Conservation (phyloP, 2,797 vertebrate genomes). For the Lagorchestes hirsutus region DNA sequence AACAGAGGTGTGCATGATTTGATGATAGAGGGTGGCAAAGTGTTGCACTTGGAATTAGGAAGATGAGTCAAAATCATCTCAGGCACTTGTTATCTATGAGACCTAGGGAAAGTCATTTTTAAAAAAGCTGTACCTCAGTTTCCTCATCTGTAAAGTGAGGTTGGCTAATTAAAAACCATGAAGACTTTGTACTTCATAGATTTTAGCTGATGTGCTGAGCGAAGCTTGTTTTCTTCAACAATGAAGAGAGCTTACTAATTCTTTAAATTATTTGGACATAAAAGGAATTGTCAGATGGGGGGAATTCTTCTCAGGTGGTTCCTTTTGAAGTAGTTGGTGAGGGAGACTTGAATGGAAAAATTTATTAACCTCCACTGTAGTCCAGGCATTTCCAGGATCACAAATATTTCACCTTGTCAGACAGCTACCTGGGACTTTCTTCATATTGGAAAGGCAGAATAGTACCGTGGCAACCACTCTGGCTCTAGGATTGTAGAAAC, state of each 20-base stretch:
- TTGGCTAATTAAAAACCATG: neutral
- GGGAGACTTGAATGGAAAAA: neutral
- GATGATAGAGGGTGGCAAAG: neutral
- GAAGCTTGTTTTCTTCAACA: neutral
- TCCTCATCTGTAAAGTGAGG: neutral
- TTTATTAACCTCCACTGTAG: neutral
- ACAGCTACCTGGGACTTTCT: neutral
- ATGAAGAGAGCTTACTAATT: neutral
- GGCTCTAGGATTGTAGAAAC: neutral
- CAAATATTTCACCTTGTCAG: neutral
- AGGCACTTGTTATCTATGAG: neutral
- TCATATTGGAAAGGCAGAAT: neutral
- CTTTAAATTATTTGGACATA: neutral
- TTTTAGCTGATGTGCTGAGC: neutral
- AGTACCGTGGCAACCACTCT: neutral
- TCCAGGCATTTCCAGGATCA: neutral
- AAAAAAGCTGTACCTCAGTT: neutral
- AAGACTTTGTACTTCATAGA: neutral
- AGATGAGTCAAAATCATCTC: neutral
- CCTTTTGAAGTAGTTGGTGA: neutral
- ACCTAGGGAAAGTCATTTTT: neutral
- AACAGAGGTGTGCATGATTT: neutral
- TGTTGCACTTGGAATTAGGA: neutral
- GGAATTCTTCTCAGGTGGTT: neutral
- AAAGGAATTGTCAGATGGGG: neutral